Evolutionary conservation across 2,113 vertebrate species (phyloP).

Genomic region (Melozone crissalis): DNA sequence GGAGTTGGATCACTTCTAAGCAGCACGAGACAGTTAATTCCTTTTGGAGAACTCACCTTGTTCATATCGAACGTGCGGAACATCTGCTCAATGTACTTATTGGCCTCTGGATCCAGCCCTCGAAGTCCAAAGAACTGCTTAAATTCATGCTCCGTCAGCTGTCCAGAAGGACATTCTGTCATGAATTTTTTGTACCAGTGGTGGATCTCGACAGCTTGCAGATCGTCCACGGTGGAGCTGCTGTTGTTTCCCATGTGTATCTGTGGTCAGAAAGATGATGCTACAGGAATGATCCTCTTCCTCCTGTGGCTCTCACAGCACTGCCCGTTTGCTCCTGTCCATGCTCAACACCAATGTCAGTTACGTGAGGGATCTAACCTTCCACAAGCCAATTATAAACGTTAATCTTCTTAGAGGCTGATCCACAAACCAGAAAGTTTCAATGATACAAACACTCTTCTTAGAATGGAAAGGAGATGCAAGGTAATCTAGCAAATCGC

Average conservation of each 20-base stretch:
- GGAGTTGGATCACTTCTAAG: neutral
- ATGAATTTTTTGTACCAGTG: conserved; percentile 96
- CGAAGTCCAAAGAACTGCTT: conserved; percentile 90
- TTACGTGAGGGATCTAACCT: neutral
- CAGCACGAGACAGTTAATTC: neutral
- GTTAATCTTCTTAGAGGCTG: conserved; percentile 52
- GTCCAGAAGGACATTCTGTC: conserved; percentile 89
- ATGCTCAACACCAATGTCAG: neutral
- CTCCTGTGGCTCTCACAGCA: neutral
- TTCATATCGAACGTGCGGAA: conserved; percentile 95
- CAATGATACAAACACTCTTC: neutral
- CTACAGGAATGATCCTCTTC: neutral
- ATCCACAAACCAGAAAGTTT: conserved; percentile 17
- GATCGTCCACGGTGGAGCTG: conserved; percentile 84
- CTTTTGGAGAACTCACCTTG: conserved; percentile 77
- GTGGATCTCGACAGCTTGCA: conserved; percentile 91
- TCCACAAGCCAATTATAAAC: neutral
- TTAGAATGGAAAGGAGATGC: conserved; percentile 23
- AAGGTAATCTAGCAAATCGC: conserved; percentile 26
- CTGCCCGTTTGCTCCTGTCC: neutral
- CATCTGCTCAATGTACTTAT: conserved; percentile 91
- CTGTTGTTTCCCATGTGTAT: conserved; percentile 81
- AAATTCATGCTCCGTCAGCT: conserved; percentile 90
- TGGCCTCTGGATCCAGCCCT: conserved; percentile 85
- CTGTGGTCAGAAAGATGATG: neutral